Evolutionary conservation across 2,797 vertebrate genomes (phyloP).

Genomic region (Gephyroberyx darwinii): DNA sequence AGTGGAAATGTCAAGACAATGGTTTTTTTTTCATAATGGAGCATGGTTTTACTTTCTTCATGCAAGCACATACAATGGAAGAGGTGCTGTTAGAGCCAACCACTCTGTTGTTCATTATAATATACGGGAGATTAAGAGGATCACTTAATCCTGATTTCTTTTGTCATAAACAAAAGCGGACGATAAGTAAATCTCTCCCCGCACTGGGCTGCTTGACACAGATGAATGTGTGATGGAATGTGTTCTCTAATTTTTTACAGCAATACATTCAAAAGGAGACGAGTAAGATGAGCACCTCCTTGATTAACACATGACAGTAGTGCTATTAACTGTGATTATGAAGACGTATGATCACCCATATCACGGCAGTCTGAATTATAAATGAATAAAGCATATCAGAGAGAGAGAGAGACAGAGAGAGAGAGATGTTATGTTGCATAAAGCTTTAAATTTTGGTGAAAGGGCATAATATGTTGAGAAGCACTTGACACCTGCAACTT

Average conservation of each 20-base stretch:
- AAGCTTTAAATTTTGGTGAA: no score
- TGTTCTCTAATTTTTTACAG: slow-evolving; percentile 22
- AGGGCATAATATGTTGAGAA: no score
- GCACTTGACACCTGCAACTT: not conserved
- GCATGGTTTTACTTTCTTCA: not conserved
- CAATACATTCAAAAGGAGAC: slow-evolving; percentile 32
- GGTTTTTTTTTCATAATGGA: not conserved
- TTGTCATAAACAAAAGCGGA: slow-evolving; percentile 27
- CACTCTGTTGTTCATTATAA: slow-evolving; percentile 6
- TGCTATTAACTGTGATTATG: slow-evolving; percentile 42
- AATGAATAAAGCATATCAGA: slow-evolving; percentile 30
- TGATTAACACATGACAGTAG: slow-evolving; percentile 33
- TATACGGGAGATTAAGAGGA: not conserved
- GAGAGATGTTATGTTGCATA: not conserved
- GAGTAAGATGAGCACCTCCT: slow-evolving; percentile 20
- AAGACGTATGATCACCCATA: slow-evolving; percentile 5
- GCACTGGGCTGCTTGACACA: not conserved
- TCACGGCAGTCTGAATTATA: slow-evolving; percentile 39
- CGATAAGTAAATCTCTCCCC: not conserved
- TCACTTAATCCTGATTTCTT: slow-evolving; percentile 26
- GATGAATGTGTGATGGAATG: slow-evolving; percentile 7
- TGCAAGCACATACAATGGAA: not conserved
- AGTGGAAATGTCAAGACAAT: not conserved
- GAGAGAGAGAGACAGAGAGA: slow-evolving; percentile 10
- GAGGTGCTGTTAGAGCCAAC: slow-evolving; percentile 1